These are phyloP conservation scores for Pissodes strobi DNA, from an alignment of 1,140 invertebrate species.

Conservation along the genomic window DNA sequence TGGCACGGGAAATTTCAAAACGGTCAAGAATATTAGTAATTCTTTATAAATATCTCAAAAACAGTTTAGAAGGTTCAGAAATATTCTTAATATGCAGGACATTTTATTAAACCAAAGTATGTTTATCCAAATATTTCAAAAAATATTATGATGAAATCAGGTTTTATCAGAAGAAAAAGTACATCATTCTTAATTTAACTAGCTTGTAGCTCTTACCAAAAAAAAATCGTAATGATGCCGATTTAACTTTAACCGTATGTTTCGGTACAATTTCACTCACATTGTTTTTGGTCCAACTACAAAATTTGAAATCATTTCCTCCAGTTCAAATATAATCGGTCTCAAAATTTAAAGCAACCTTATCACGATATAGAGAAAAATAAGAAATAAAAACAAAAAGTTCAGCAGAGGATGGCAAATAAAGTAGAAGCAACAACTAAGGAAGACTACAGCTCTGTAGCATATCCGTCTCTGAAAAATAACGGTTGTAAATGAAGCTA, in stretches of 20 bases:
- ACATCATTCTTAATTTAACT: too few species aligned
- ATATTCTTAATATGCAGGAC: too few species aligned
- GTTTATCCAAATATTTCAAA: too few species aligned
- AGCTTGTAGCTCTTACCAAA: too few species aligned
- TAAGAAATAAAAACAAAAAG: conserved; percentile 29
- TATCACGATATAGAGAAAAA: conserved; percentile 26
- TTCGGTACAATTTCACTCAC: neutral
- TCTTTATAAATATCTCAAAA: too few species aligned
- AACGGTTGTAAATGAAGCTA: neutral
- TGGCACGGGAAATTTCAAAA: too few species aligned
- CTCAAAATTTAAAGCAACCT: conserved; percentile 15
- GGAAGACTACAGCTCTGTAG: conserved; percentile 10
- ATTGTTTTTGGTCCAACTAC: neutral
- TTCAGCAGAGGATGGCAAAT: conserved; percentile 39
- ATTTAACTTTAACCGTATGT: neutral
- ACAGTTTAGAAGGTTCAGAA: too few species aligned
- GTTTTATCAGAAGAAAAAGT: too few species aligned
- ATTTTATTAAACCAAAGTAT: too few species aligned
- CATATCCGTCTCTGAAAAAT: conserved; percentile 36
- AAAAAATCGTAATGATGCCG: too few species aligned
- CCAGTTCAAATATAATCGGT: neutral
- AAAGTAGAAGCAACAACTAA: conserved; percentile 40
- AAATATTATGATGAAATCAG: too few species aligned
- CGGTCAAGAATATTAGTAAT: too few species aligned
- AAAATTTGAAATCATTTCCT: neutral